These are phyloP conservation scores for Leptopilina myrica DNA, from an alignment of 2,888 invertebrate genomes.

Conservation along the genomic window DNA sequence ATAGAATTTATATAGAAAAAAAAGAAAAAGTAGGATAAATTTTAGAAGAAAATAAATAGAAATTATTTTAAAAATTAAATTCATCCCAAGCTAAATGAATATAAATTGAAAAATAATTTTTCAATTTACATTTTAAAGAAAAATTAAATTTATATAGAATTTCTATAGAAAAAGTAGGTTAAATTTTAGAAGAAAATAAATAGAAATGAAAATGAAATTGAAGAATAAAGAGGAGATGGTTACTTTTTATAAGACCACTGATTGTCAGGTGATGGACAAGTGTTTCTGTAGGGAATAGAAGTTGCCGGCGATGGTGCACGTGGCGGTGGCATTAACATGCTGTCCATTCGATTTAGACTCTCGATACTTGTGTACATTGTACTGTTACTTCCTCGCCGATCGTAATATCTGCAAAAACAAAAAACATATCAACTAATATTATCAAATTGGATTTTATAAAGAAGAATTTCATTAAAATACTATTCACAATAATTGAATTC, in stretches of 20 bases:
- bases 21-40: not conserved
- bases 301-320: slow-evolving; percentile 64
- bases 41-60: slow-evolving; percentile 9
- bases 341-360: slow-evolving; percentile 69
- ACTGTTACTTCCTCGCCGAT: slow-evolving; percentile 74
- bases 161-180: too few relatives aligned
- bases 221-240: slow-evolving; percentile 41
- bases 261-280: slow-evolving; percentile 62
- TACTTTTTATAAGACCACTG: slow-evolving; percentile 64
- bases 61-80: not conserved
- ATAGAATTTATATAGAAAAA: too few relatives aligned
- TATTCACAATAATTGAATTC: too few relatives aligned
- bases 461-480: too few relatives aligned
- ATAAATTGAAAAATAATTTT: too few relatives aligned
- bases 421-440: not conserved
- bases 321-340: slow-evolving; percentile 66
- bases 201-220: slow-evolving; percentile 1
- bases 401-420: slow-evolving; percentile 63
- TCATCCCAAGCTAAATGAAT: too few relatives aligned
- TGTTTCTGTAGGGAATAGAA: slow-evolving; percentile 60
- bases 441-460: too few relatives aligned
- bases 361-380: slow-evolving; percentile 74
- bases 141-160: too few relatives aligned
- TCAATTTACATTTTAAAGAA: too few relatives aligned
- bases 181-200: slow-evolving; percentile 13